phyloP scores from a whole-genome alignment of 2,113 vertebrate species.

The Pygoscelis adeliae region DNA sequence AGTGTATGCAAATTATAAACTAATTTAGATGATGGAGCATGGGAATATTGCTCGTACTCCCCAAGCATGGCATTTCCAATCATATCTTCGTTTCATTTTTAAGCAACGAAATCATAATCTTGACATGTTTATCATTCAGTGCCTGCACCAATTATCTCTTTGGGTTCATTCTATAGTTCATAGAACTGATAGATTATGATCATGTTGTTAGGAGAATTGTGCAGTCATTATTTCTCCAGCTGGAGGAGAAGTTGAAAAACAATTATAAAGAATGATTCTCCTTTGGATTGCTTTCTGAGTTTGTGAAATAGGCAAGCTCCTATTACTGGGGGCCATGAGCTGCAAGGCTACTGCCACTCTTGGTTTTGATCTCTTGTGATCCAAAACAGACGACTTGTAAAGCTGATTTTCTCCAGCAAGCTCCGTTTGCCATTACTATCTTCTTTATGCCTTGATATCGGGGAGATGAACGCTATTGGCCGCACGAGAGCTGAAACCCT shows the following conservation, averaged over 20 bases:
- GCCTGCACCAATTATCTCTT: conserved; percentile 75
- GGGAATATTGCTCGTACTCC: conserved; percentile 58
- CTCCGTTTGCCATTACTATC: not conserved
- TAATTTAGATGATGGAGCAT: conserved; percentile 69
- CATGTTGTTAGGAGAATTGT: conserved; percentile 71
- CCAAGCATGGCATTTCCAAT: conserved; percentile 64
- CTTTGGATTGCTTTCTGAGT: conserved; percentile 43
- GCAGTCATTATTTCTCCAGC: conserved; percentile 63
- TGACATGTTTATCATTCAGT: conserved; percentile 77
- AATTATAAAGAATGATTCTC: conserved; percentile 65
- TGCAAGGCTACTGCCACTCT: not conserved
- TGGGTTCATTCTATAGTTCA: conserved; percentile 68
- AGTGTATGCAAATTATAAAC: conserved; percentile 71
- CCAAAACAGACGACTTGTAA: not conserved
- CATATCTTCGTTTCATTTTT: conserved; percentile 66
- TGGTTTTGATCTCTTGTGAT: conserved; percentile 16
- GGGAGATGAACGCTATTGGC: not conserved
- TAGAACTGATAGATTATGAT: conserved; percentile 73
- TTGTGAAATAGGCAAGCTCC: conserved; percentile 16
- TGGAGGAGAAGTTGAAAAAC: conserved; percentile 62
- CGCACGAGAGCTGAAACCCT: not conserved
- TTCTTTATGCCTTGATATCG: not conserved
- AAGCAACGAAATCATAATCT: conserved; percentile 75
- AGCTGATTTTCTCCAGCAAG: not conserved
- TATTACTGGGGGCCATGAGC: conserved; percentile 19